Conservation (phyloP, 2,888 invertebrate genomes). For the Stenodera caucasica region DNA sequence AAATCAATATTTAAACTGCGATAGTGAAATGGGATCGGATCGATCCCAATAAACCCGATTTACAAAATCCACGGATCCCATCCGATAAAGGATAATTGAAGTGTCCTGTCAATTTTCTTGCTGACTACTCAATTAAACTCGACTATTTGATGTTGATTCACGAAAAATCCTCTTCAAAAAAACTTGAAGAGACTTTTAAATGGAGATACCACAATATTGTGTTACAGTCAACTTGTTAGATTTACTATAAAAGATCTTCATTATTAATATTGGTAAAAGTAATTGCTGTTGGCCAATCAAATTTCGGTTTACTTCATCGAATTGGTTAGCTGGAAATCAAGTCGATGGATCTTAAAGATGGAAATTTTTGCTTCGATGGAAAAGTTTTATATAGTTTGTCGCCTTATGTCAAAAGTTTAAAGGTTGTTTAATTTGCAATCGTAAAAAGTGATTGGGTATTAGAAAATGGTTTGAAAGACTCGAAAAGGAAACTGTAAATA, state of each 20-base stretch:
- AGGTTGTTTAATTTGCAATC: not conserved
- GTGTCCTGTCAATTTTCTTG: not conserved
- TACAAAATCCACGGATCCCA: not conserved
- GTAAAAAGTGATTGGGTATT: not conserved
- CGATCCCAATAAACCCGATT: not conserved
- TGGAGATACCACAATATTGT: too few relatives aligned
- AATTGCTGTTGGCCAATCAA: too few relatives aligned
- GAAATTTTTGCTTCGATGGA: not conserved
- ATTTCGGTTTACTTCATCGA: too few relatives aligned
- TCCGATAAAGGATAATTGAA: not conserved
- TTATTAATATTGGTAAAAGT: too few relatives aligned
- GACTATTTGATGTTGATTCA: not conserved
- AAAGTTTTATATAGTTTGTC: not conserved
- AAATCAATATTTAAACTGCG: not conserved
- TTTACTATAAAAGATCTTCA: too few relatives aligned
- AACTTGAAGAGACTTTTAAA: too few relatives aligned
- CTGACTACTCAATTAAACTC: not conserved
- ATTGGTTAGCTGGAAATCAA: not conserved
- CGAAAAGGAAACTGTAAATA: not conserved
- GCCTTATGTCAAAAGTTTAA: not conserved
- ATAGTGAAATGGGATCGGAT: not conserved
- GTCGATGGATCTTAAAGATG: not conserved
- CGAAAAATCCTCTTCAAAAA: not conserved
- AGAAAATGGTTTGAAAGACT: not conserved
- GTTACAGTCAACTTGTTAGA: too few relatives aligned